Base-by-base conservation (phyloP, 1,140 invertebrate genomes). In the Agraylea sexmaculata region DNA sequence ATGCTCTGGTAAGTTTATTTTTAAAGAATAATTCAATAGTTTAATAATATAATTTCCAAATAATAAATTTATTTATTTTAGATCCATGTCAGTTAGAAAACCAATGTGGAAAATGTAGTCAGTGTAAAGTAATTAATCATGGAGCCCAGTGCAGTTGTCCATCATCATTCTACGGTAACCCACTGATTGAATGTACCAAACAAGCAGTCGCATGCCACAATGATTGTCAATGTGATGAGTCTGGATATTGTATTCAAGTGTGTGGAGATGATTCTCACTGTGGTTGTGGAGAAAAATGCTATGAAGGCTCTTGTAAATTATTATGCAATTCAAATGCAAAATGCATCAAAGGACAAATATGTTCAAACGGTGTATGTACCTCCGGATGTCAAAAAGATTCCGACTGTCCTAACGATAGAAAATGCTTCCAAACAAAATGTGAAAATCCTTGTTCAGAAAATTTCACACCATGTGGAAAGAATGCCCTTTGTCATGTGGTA, bases 111-210 rank as follows among this genome's bases (percentile, higher is more conserved):
- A 74, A 77, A 40, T 91, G 87, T 60, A 85, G 87, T 11, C 68
- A 75, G 20, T 91, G 88, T 52, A 66, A 76, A 50, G 84, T 89
- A 2, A 71, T 81, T 19, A 84, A 87, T 59, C 86, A 90, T 51
- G 73, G 80, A 19, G 75, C 80, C 1, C 81, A 86, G 50, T 93
- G 88, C 53, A 83, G 75, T 50, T 93, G 88, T 53, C 78, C 85
- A 3, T 64, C 73, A 18, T 78, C 80, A 55, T 86, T 79, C 37
- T 71, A 84, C 19, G 87, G 87, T 20, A 83, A 90, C 60, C 83
- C 87, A 6, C 59, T 84, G 0, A 71, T 80, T 2, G 73, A 75
- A 45, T 90, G 87, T 48, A 68, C 69, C 13, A 75, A 76, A 56
- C 71, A 74, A 29, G 62, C 71, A 40, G 58, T 74, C 50, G 68